phyloP scores from a whole-genome alignment of 2,888 invertebrate genomes.

The Serripes groenlandicus region DNA sequence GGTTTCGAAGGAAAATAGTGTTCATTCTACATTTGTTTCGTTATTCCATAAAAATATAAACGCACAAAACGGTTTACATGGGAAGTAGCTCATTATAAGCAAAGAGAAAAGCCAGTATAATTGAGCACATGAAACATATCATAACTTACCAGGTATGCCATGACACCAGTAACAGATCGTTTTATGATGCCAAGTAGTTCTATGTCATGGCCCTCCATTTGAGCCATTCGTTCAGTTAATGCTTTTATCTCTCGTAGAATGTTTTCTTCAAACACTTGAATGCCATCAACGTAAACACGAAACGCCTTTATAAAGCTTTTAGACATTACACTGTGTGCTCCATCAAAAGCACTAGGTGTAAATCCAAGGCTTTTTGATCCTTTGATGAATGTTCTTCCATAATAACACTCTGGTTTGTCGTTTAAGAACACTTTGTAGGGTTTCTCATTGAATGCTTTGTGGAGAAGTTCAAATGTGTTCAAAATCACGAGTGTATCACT shows the following conservation, averaged over 20 bases:
- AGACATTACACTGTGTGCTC: not conserved
- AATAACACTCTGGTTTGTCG: not conserved
- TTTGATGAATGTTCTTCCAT: not conserved
- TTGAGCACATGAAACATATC: too few relatives aligned
- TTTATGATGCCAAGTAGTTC: not conserved
- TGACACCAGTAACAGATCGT: not conserved
- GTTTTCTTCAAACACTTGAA: conserved; percentile 17
- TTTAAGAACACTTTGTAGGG: not conserved
- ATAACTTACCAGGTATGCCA: not conserved
- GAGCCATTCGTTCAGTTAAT: not conserved
- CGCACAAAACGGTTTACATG: too few relatives aligned
- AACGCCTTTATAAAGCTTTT: conserved; percentile 13
- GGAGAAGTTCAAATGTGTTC: not conserved
- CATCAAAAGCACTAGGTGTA: not conserved
- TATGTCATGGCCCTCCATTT: not conserved
- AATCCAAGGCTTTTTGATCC: not conserved
- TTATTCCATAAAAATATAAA: too few relatives aligned
- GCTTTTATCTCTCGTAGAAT: not conserved
- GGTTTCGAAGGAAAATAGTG: too few relatives aligned
- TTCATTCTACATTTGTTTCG: too few relatives aligned
- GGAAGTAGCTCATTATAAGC: too few relatives aligned
- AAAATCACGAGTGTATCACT: not conserved
- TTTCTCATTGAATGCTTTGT: not conserved
- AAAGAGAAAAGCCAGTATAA: too few relatives aligned
- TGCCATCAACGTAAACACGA: conserved; percentile 20